Conservation (phyloP, 2,113 vertebrate genomes). For the Meles meles region DNA sequence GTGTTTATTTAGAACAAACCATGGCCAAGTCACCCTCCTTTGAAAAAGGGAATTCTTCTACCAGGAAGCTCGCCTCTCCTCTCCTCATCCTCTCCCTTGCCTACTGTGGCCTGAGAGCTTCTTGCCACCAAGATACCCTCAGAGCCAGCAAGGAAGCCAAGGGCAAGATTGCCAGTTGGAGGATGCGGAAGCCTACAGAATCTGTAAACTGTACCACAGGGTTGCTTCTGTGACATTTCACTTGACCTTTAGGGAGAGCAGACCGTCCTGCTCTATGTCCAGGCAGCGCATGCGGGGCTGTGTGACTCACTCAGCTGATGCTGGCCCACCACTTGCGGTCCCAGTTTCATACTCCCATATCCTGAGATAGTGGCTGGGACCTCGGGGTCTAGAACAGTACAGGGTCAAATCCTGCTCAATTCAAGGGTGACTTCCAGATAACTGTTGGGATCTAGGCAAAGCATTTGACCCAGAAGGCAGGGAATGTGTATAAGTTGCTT, state of each 20-base stretch:
- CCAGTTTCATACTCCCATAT: not conserved
- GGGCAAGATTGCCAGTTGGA: not conserved
- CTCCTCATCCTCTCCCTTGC: not conserved
- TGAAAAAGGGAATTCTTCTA: not conserved
- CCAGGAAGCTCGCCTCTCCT: not conserved
- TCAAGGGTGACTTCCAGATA: not conserved
- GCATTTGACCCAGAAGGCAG: not conserved
- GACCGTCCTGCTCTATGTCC: not conserved
- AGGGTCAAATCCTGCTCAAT: not conserved
- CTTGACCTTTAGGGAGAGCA: not conserved
- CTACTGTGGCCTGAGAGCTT: not conserved
- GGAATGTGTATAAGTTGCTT: not conserved
- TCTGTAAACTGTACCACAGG: not conserved
- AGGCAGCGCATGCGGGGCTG: not conserved
- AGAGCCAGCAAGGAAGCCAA: not conserved
- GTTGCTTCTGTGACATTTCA: constrained; percentile 13
- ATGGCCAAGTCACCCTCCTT: not conserved
- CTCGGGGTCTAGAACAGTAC: not conserved
- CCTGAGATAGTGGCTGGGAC: not conserved
- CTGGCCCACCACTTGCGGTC: not conserved
- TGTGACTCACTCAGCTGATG: not conserved
- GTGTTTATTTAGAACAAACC: not conserved
- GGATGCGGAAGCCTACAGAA: not conserved
- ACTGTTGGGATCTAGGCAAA: not conserved
- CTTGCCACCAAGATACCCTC: not conserved